Conservation (phyloP, 2,888 invertebrate genomes). For the Sicus ferrugineus region DNA sequence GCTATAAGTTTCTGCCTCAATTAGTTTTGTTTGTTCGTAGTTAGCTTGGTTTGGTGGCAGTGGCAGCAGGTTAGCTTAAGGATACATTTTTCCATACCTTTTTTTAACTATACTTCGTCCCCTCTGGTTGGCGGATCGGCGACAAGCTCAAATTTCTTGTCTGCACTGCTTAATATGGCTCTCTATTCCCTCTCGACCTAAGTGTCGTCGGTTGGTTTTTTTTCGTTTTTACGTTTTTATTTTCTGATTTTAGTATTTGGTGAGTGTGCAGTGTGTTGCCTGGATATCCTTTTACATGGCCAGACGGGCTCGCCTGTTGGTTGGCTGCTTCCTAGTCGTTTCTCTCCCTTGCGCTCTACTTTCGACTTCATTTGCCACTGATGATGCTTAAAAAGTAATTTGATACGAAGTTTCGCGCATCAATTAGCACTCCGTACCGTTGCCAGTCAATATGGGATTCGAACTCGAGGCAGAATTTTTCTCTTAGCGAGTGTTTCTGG, state of each 20-base stretch:
- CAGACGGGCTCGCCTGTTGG: neutral
- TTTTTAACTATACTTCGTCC: neutral
- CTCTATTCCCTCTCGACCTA: neutral
- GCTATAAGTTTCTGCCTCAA: slow-evolving; percentile 36
- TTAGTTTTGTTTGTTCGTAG: slow-evolving; percentile 14
- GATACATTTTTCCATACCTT: slow-evolving; percentile 6
- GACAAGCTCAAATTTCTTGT: slow-evolving; percentile 14
- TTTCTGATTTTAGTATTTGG: slow-evolving; percentile 8
- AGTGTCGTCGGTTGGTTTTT: slow-evolving; percentile 1
- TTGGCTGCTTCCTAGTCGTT: neutral
- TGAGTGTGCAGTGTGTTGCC: slow-evolving; percentile 1
- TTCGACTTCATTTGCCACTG: slow-evolving; percentile 36
- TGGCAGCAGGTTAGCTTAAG: slow-evolving; percentile 16
- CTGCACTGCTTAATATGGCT: neutral
- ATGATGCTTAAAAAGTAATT: slow-evolving; percentile 33
- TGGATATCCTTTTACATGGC: slow-evolving; percentile 33
- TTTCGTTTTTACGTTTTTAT: neutral
- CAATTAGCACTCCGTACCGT: slow-evolving; percentile 25
- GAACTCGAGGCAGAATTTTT: neutral
- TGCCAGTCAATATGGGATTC: neutral
- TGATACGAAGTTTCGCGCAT: slow-evolving; percentile 35
- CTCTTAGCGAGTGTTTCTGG: neutral
- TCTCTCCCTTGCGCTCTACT: slow-evolving; percentile 20
- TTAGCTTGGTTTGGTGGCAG: neutral
- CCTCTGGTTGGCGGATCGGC: neutral